phyloP scores from a whole-genome alignment of 30 jellyfish, hydroid and myxozoan genomes.

The Hydractinia symbiolongicarpus region DNA sequence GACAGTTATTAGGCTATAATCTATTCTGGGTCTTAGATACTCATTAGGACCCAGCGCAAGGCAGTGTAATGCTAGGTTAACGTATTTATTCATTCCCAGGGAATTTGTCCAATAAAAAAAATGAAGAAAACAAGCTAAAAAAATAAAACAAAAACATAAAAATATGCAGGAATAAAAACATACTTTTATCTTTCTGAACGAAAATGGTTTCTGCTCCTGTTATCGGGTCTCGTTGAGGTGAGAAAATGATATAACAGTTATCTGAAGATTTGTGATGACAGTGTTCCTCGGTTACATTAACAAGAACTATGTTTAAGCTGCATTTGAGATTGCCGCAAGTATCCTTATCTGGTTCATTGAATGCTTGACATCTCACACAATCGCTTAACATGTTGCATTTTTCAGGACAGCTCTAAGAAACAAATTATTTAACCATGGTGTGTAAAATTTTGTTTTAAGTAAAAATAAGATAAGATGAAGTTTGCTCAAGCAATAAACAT shows the following conservation, averaged over 20 bases:
- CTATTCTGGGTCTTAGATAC: too few relatives aligned
- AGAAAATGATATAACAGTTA: not conserved
- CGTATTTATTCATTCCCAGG: too few relatives aligned
- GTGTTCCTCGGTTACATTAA: not conserved
- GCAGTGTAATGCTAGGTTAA: too few relatives aligned
- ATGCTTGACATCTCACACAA: slow-evolving; percentile 73
- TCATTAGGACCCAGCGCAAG: too few relatives aligned
- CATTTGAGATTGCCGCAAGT: slow-evolving; percentile 35
- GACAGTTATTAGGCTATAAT: too few relatives aligned
- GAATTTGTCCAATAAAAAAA: too few relatives aligned
- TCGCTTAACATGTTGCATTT: slow-evolving; percentile 54
- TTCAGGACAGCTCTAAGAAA: slow-evolving; percentile 62
- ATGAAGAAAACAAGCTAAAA: too few relatives aligned
- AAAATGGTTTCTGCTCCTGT: not conserved
- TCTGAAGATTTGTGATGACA: not conserved
- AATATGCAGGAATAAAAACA: not conserved
- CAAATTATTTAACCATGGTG: too few relatives aligned
- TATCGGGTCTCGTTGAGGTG: not conserved
- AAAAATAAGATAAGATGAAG: too few relatives aligned
- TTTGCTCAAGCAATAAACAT: not conserved
- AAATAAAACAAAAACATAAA: too few relatives aligned
- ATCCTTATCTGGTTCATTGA: slow-evolving; percentile 46
- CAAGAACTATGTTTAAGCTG: not conserved
- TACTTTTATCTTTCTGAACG: not conserved
- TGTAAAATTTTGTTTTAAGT: too few relatives aligned